phyloP scores from a whole-genome alignment of 2,888 invertebrate genomes.

The Eulithis prunata region DNA sequence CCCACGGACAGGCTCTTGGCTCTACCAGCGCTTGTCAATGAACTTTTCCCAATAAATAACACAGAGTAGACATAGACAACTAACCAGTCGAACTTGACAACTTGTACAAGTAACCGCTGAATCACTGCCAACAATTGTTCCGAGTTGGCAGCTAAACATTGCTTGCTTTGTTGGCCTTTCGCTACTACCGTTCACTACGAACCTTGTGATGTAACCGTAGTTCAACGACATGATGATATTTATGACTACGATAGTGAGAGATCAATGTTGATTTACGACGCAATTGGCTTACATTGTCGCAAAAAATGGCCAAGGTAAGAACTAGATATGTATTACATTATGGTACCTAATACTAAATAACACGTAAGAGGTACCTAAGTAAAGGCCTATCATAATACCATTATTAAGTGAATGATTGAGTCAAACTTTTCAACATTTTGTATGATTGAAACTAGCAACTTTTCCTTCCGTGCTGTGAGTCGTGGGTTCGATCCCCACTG shows the following conservation, averaged over 20 bases:
- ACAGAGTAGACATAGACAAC: not conserved
- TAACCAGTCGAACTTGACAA: slow-evolving; percentile 34
- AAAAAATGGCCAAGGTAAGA: not conserved
- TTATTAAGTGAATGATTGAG: too few species aligned
- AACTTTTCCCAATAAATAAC: slow-evolving; percentile 27
- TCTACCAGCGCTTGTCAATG: slow-evolving; percentile 16
- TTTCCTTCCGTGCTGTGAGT: too few species aligned
- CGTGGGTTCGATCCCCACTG: too few species aligned
- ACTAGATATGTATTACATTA: not conserved
- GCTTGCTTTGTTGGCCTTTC: slow-evolving; percentile 43
- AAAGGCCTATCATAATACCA: too few species aligned
- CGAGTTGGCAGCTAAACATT: slow-evolving; percentile 50
- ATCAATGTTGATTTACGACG: slow-evolving; percentile 14
- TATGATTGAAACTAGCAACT: too few species aligned
- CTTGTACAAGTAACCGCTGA: slow-evolving; percentile 28
- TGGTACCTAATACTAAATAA: too few species aligned
- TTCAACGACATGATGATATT: not conserved
- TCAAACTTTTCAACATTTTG: too few species aligned
- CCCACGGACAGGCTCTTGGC: not conserved
- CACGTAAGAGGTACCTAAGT: too few species aligned
- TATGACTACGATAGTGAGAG: slow-evolving; percentile 1
- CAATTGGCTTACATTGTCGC: not conserved
- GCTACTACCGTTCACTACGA: slow-evolving; percentile 33
- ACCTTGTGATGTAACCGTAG: slow-evolving; percentile 30
- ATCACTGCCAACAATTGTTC: slow-evolving; percentile 29